Conservation (phyloP, 2,888 invertebrate species). For the Drosophila suboccidentalis region DNA sequence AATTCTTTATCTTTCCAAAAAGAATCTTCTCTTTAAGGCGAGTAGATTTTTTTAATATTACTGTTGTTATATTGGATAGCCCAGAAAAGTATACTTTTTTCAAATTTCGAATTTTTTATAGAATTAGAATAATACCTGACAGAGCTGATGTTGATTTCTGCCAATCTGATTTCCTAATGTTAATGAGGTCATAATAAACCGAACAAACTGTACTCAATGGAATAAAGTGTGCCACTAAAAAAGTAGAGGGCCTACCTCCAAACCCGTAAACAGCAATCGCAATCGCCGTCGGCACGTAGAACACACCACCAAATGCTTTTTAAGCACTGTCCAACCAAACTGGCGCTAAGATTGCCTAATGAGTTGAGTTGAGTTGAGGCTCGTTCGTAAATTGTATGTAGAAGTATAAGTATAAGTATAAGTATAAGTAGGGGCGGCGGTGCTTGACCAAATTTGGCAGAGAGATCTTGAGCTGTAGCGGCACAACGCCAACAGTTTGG, state of each 20-base stretch:
- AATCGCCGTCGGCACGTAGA: slow-evolving; percentile 47
- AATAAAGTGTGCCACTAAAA: slow-evolving; percentile 50
- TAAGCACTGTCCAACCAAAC: slow-evolving; percentile 37
- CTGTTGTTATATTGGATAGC: too few relatives aligned
- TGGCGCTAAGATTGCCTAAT: slow-evolving; percentile 74
- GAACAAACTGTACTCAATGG: slow-evolving; percentile 27
- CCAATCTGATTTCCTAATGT: background rate
- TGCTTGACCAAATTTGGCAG: slow-evolving; percentile 76
- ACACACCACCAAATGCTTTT: slow-evolving; percentile 51
- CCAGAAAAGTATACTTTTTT: too few relatives aligned
- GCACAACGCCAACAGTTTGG: slow-evolving; percentile 38
- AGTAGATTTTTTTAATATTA: too few relatives aligned
- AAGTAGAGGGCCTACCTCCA: slow-evolving; percentile 9
- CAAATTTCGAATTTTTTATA: too few relatives aligned
- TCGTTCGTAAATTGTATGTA: slow-evolving; percentile 26
- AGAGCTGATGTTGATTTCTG: background rate
- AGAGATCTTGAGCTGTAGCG: slow-evolving; percentile 34
- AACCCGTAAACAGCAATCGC: background rate
- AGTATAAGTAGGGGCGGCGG: slow-evolving; percentile 70
- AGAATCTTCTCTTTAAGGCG: too few relatives aligned
- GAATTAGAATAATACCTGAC: background rate
- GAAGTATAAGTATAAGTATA: too few relatives aligned
- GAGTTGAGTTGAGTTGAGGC: slow-evolving; percentile 37
- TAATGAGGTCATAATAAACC: slow-evolving; percentile 27
- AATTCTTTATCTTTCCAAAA: too few relatives aligned